phyloP scores from a whole-genome alignment of 2,113 vertebrate species.

The Pica pica region DNA sequence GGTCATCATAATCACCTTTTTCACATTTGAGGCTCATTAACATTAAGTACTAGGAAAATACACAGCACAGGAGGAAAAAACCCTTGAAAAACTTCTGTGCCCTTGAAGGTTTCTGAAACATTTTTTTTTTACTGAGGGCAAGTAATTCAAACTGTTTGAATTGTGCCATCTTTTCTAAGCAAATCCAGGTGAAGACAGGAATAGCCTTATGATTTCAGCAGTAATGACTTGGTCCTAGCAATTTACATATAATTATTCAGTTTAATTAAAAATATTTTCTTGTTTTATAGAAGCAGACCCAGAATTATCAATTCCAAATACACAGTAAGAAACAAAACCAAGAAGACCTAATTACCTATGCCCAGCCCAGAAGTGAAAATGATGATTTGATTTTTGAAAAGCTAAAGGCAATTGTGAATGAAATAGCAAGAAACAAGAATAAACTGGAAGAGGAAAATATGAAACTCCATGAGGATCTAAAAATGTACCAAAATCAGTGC shows the following conservation, averaged over 20 bases:
- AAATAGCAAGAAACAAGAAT: conserved; percentile 70
- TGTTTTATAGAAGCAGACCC: conserved; percentile 65
- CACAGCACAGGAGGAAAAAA: background rate
- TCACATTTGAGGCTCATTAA: conserved; percentile 18
- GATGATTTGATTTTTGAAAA: conserved; percentile 68
- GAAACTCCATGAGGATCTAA: conserved; percentile 69
- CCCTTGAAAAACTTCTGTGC: background rate
- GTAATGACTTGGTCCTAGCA: background rate
- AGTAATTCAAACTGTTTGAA: background rate
- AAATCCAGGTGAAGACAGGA: background rate
- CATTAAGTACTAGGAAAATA: background rate
- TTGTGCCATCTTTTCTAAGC: background rate
- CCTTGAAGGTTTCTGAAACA: background rate
- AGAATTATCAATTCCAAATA: conserved; percentile 61
- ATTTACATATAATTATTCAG: background rate
- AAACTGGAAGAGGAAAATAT: conserved; percentile 73
- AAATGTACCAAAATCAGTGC: conserved; percentile 67
- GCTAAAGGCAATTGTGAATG: conserved; percentile 67
- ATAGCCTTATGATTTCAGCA: background rate
- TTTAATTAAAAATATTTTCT: background rate
- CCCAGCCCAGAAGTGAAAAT: conserved; percentile 17
- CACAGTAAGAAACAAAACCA: conserved; percentile 23
- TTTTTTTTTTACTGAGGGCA: background rate
- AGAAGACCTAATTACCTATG: conserved; percentile 5
- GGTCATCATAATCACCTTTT: conserved; percentile 21